Conservation (phyloP, 2,888 invertebrate genomes). For the Hyppa rectilinea region DNA sequence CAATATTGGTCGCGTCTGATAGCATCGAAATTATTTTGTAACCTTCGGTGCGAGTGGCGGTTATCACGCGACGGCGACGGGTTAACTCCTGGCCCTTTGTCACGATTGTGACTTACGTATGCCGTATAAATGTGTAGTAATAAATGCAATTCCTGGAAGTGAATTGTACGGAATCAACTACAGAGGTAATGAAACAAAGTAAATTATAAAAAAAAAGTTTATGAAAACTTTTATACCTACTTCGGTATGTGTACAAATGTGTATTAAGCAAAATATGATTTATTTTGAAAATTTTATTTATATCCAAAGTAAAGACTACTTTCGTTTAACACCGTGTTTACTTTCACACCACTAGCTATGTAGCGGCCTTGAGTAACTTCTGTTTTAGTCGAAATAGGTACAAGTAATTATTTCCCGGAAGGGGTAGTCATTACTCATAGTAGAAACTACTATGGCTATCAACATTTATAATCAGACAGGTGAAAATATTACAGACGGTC, state of each 20-base stretch:
- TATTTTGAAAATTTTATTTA: not conserved
- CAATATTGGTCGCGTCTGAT: constrained; percentile 69
- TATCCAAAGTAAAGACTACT: not conserved
- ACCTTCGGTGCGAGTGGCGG: constrained; percentile 62
- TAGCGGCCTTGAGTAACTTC: constrained; percentile 37
- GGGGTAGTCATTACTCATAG: constrained; percentile 34
- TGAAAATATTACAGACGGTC: not conserved
- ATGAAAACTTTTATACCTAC: too few species aligned
- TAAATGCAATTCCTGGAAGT: constrained; percentile 27
- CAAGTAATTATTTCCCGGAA: constrained; percentile 40
- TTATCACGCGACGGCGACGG: constrained; percentile 75
- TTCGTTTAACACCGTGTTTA: not conserved
- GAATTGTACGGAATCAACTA: not conserved
- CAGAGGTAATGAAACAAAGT: not conserved
- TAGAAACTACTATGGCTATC: not conserved
- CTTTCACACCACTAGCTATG: constrained; percentile 1
- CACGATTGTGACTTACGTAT: constrained; percentile 71
- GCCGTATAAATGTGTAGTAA: not conserved
- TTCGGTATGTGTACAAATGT: too few species aligned
- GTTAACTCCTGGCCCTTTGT: constrained; percentile 65
- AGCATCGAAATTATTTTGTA: constrained; percentile 70
- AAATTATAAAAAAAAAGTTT: not conserved
- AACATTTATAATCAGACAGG: not conserved
- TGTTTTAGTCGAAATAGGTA: constrained; percentile 16
- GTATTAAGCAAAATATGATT: too few species aligned